Percentiles rank a stretch among this genome's conserved stretches.
These are phyloP conservation scores for Drosophila bifasciata DNA, from an alignment of 1,140 invertebrate genomes.

Conservation along the genomic window DNA sequence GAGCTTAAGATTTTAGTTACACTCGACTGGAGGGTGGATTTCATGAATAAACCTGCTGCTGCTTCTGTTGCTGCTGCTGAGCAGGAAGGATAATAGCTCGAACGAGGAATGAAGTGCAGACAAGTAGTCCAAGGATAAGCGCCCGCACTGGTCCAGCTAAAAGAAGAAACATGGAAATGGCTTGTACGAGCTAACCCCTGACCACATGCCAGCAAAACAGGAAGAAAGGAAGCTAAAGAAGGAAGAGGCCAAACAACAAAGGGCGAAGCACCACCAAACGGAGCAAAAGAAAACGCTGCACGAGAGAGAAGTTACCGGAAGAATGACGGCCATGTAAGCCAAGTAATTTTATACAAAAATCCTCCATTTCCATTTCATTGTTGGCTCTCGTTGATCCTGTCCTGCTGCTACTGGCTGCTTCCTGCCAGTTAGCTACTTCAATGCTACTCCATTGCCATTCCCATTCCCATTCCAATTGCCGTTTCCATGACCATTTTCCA, in stretches of 20 bases:
- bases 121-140: constrained; percentile 28
- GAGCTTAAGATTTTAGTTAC: constrained; percentile 30
- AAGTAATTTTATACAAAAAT: no score
- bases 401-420: no score
- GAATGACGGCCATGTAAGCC: no score
- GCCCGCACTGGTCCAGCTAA: constrained; percentile 6
- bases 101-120: background rate
- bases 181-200: constrained; percentile 39
- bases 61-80: background rate
- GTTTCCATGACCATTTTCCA: no score
- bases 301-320: no score
- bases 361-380: no score
- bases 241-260: constrained; percentile 25
- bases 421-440: no score
- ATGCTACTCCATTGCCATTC: no score
- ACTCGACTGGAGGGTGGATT: constrained; percentile 4
- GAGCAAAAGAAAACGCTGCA: no score
- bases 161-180: constrained; percentile 32
- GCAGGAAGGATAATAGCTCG: constrained; percentile 25
- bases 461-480: no score
- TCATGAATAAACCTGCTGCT: constrained; percentile 21
- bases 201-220: constrained; percentile 40
- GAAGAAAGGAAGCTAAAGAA: background rate
- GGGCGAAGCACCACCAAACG: background rate
- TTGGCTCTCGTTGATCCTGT: no score